Conservation (phyloP, 1,140 invertebrate genomes). For the Bicyclus anynana region DNA sequence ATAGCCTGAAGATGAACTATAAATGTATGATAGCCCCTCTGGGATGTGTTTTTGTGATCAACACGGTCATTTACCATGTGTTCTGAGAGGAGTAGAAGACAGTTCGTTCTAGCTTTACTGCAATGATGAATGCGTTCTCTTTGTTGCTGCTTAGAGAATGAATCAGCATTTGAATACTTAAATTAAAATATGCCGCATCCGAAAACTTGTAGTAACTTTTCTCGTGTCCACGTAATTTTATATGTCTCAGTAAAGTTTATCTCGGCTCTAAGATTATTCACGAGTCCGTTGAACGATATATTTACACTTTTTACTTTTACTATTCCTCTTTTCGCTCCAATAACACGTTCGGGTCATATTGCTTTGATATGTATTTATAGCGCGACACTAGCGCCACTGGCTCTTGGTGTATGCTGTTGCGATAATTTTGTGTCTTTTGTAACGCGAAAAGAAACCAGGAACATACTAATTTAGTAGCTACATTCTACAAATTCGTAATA, state of each 20-base stretch:
- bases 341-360: constrained; percentile 38
- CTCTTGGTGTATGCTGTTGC: background rate
- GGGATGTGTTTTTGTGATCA: no score
- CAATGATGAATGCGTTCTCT: no score
- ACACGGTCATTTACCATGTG: no score
- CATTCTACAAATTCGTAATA: no score
- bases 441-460: no score
- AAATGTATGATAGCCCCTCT: no score
- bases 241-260: constrained; percentile 61
- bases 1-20: no score
- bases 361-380: constrained; percentile 40
- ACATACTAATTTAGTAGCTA: no score
- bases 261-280: constrained; percentile 59
- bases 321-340: constrained; percentile 45
- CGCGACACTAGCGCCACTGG: background rate
- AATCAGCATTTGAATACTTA: background rate
- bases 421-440: no score
- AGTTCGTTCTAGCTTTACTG: no score
- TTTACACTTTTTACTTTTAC: constrained; percentile 58
- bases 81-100: no score
- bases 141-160: no score
- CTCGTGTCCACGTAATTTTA: constrained; percentile 36
- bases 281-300: constrained; percentile 67
- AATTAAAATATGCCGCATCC: constrained; percentile 25
- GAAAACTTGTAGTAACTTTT: constrained; percentile 23